These are phyloP conservation scores for Tipula confusa DNA, from an alignment of 2,888 invertebrate genomes.

Conservation along the genomic window DNA sequence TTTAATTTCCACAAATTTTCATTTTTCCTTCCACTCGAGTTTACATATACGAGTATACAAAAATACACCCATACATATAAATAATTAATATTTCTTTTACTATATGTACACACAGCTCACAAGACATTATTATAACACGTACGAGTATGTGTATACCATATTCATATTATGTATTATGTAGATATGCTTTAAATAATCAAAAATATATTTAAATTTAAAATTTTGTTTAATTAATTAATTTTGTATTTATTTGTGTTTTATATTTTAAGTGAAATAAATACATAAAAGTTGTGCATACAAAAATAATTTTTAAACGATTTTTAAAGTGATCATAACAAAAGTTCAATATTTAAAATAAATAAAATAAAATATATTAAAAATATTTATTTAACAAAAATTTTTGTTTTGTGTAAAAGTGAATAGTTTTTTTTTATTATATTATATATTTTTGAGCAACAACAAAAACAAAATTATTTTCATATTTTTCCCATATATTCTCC, in stretches of 20 bases:
- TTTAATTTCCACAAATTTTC: background rate
- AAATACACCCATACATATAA: background rate
- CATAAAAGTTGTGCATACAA: background rate
- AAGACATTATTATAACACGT: background rate
- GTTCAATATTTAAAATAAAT: background rate
- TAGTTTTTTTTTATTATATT: background rate
- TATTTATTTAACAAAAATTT: background rate
- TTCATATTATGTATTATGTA: too few species aligned
- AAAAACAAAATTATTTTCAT: background rate
- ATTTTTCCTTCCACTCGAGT: background rate
- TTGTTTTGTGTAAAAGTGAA: background rate
- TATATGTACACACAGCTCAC: background rate
- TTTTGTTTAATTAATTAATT: background rate
- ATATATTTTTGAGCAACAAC: background rate
- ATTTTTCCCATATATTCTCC: background rate
- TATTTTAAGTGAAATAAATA: background rate
- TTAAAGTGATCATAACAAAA: background rate
- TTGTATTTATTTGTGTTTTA: conserved; percentile 6
- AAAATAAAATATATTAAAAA: background rate
- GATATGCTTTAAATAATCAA: background rate
- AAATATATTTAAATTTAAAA: background rate
- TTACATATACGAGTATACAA: background rate
- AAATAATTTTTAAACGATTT: background rate
- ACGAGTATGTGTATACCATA: too few species aligned
- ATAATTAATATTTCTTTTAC: background rate